Percentiles rank a stretch among this genome's conserved stretches.
Evolutionary conservation across 2,888 invertebrate genomes (phyloP).

Genomic region (Xanthorhoe spadicearia): DNA sequence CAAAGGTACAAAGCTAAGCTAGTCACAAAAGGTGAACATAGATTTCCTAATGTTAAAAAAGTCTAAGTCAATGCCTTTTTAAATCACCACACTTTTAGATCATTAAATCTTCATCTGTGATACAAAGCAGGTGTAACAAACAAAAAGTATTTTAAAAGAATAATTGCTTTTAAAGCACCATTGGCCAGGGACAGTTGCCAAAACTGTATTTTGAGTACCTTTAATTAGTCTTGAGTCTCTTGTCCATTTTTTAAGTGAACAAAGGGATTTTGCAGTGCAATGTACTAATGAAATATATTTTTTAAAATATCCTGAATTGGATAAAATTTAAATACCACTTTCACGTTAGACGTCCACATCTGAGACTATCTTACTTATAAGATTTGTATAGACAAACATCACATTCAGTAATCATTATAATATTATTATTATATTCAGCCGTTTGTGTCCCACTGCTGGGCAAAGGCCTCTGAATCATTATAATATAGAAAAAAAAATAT

Average conservation of each 20-base stretch:
- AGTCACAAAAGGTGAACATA: not conserved
- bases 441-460: no score
- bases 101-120: slow-evolving; percentile 2
- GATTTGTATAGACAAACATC: no score
- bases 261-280: slow-evolving; percentile 16
- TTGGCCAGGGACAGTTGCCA: slow-evolving; percentile 22
- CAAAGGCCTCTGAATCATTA: no score
- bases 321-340: not conserved
- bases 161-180: slow-evolving; percentile 12
- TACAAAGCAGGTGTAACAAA: slow-evolving; percentile 18
- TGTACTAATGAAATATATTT: slow-evolving; percentile 1
- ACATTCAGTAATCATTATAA: no score
- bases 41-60: not conserved
- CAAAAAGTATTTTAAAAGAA: slow-evolving; percentile 6
- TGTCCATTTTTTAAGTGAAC: slow-evolving; percentile 4
- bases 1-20: no score
- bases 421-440: no score
- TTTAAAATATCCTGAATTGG: not conserved
- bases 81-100: slow-evolving; percentile 4
- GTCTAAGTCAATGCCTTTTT: slow-evolving; percentile 1
- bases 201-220: slow-evolving; percentile 11
- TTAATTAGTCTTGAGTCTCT: slow-evolving; percentile 16
- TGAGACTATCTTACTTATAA: no score
- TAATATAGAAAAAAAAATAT: no score
- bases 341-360: no score